Evolutionary conservation across 1,140 invertebrate species (phyloP), one percentile per base, ranked within the genome.

Genomic region (Magallana ariakensis): DNA sequence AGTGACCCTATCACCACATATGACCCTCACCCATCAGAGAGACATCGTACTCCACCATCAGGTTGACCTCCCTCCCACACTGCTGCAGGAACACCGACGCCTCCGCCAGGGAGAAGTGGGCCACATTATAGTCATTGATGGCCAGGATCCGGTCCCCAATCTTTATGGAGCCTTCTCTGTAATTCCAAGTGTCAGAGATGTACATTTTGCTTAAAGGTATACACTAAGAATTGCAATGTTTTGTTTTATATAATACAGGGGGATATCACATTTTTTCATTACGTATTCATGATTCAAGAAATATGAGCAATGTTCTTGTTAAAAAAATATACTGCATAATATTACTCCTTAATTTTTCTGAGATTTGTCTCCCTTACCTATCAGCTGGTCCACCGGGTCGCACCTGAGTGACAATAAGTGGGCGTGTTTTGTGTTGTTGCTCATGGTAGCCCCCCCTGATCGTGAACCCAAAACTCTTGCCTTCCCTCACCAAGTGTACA

Each of bases 331-430:
- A 46, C 33, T 46, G 33, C 5, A 46, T 2, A 46, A 46, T 46
- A 46, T 46, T 4, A 4, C 33, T 46, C 33, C 33, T 46, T 5
- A 46, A 46, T 46, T 46, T 46, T 46, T 46, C 33, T 46, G 33
- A 46, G 33, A 46, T 4, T 46, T 46, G 33, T 46, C 33, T 46
- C 33, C 33, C 90, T 90, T 95, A 97, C 96, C 96, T 97, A 90
- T 98, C 97, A 15, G 98, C 98, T 0, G 98, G 97, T 0, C 98
- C 98, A 82, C 97, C 97, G 1, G 97, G 96, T 90, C 98, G 96
- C 3, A 99, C 97, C 89, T 98, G 96, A 0, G 98, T 99, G 0
- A 99, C 97, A 5, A 98, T 96, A 55, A 99, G 94, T 0, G 98
- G 97, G 84, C 97, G 96, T 3, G 96, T 95, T 94, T 95, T 96